phyloP scores from a whole-genome alignment of 64 coral and sea anemone genomes.

The Astreopora myriophthalma region DNA sequence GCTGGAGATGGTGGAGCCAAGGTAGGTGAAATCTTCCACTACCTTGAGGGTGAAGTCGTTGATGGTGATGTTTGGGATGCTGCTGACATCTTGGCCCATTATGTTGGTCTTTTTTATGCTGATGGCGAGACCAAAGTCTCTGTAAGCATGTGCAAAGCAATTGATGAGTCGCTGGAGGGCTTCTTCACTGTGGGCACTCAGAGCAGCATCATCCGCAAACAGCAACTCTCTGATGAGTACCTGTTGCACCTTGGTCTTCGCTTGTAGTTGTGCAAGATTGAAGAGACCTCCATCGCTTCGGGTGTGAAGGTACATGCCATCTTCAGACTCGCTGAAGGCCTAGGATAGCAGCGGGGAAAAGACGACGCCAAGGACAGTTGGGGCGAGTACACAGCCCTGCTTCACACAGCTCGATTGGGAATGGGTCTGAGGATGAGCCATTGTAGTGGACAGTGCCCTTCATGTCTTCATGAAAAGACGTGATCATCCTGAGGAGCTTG shows the following conservation, averaged over 20 bases:
- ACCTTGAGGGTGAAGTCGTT: neutral
- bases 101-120: constrained; percentile 47
- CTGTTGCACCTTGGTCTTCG: neutral
- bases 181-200: neutral
- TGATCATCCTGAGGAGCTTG: too few species aligned
- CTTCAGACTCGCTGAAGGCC: neutral
- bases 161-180: neutral
- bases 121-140: neutral
- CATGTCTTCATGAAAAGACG: too few species aligned
- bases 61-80: neutral
- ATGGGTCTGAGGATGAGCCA: too few species aligned
- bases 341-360: neutral
- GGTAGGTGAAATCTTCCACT: neutral
- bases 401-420: too few species aligned
- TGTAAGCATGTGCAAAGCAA: neutral
- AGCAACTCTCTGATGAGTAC: constrained; percentile 1
- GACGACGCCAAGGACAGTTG: too few species aligned
- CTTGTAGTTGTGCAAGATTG: neutral
- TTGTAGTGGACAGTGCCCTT: too few species aligned
- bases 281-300: constrained; percentile 2
- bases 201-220: constrained; percentile 3
- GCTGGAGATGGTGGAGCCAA: neutral
- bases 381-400: neutral
- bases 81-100: neutral
- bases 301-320: neutral